These are phyloP conservation scores for Thermophis baileyi DNA, from an alignment of 2,113 vertebrate genomes.

Conservation along the genomic window DNA sequence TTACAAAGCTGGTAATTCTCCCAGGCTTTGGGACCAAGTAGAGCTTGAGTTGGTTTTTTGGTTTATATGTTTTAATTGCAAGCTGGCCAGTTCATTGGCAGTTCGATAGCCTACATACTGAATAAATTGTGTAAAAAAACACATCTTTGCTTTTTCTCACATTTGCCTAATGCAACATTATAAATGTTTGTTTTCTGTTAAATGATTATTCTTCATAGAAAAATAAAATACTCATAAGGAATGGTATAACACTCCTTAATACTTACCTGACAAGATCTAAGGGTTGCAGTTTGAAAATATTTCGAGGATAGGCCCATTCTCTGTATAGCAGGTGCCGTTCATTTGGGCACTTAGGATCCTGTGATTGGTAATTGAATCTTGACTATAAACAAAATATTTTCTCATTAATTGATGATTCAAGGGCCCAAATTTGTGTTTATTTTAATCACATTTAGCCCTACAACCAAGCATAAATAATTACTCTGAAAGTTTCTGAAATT, in stretches of 20 bases:
- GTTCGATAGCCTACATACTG: background rate
- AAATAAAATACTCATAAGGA: background rate
- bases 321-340: slow-evolving; percentile 84
- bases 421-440: background rate
- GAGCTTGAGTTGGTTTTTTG: background rate
- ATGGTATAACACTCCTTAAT: background rate
- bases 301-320: slow-evolving; percentile 90
- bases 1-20: background rate
- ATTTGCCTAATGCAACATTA: background rate
- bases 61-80: too few species aligned
- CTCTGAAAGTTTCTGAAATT: background rate
- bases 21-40: background rate
- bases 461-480: background rate
- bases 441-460: background rate
- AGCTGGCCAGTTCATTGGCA: background rate
- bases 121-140: background rate
- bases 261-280: slow-evolving; percentile 87
- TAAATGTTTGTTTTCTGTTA: background rate
- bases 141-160: background rate
- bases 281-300: slow-evolving; percentile 89
- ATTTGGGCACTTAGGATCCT: slow-evolving; percentile 74
- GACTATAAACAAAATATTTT: slow-evolving; percentile 68
- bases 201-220: background rate
- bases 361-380: slow-evolving; percentile 74
- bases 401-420: background rate